Evolutionary conservation across 92 coral and sea anemone genomes (phyloP).

Genomic region (Plumapathes pennacea): DNA sequence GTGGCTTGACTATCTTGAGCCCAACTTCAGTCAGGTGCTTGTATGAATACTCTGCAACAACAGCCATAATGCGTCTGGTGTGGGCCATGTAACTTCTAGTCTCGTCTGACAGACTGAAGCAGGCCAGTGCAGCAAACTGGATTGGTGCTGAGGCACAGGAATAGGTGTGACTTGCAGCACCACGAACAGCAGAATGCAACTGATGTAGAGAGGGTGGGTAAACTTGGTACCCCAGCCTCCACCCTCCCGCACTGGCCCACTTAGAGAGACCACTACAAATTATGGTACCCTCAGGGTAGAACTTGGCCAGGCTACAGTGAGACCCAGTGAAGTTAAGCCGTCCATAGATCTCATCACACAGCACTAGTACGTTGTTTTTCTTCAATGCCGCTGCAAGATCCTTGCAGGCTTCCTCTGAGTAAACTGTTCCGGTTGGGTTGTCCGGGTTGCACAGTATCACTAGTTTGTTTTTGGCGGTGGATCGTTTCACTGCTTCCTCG

Average conservation of each 20-base stretch:
- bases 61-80: constrained; percentile 29
- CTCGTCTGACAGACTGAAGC: constrained; percentile 32
- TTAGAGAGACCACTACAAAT: constrained; percentile 48
- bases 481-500: constrained; percentile 24
- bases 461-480: constrained; percentile 24
- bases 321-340: constrained; percentile 28
- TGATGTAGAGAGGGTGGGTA: constrained; percentile 35
- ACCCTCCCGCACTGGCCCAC: constrained; percentile 65
- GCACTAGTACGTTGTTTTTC: constrained; percentile 35
- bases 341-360: constrained; percentile 60
- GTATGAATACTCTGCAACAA: constrained; percentile 40
- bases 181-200: constrained; percentile 32
- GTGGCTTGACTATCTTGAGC: constrained; percentile 45
- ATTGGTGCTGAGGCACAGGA: constrained; percentile 60
- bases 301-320: constrained; percentile 39
- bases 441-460: constrained; percentile 46
- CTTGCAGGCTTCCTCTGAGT: constrained; percentile 29
- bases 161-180: constrained; percentile 59
- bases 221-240: constrained; percentile 61
- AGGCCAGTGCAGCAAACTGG: constrained; percentile 51
- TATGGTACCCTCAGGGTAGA: constrained; percentile 47
- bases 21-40: constrained; percentile 35
- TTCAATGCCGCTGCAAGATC: constrained; percentile 23
- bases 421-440: constrained; percentile 59
- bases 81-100: constrained; percentile 33